Percentiles rank a stretch among this genome's conserved stretches.
Conservation (phyloP, 2,888 invertebrate genomes). For the Drosophila testacea region DNA sequence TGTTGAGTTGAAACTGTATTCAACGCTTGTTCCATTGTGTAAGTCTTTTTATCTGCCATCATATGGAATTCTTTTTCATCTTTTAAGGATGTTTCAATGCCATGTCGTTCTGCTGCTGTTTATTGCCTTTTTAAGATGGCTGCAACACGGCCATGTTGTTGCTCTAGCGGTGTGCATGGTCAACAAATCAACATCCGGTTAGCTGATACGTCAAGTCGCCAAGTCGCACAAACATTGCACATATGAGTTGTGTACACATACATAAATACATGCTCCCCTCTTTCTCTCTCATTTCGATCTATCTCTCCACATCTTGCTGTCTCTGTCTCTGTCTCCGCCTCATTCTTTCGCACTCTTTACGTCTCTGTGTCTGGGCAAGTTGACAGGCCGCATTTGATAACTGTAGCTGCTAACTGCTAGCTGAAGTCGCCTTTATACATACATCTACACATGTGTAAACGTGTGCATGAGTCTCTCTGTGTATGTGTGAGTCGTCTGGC, state of each 20-base stretch:
- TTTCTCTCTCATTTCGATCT: neutral
- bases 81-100: constrained; percentile 25
- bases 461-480: constrained; percentile 3
- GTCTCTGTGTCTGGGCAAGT: constrained; percentile 51
- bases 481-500: constrained; percentile 53
- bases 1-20: constrained; percentile 23
- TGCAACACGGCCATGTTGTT: constrained; percentile 17
- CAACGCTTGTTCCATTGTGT: constrained; percentile 12
- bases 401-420: constrained; percentile 68
- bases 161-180: constrained; percentile 34
- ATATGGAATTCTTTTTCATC: constrained; percentile 51
- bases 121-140: constrained; percentile 41
- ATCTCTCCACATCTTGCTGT: neutral
- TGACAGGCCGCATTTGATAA: constrained; percentile 74
- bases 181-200: constrained; percentile 65
- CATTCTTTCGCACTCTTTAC: constrained; percentile 1
- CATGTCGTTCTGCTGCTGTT: neutral
- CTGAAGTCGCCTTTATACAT: constrained; percentile 35
- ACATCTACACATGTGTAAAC: constrained; percentile 5
- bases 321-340: neutral
- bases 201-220: constrained; percentile 45
- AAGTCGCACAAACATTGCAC: constrained; percentile 54
- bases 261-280: constrained; percentile 23
- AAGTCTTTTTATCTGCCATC: constrained; percentile 48
- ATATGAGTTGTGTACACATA: constrained; percentile 47